Evolutionary conservation across 92 coral and sea anemone species (phyloP).

Genomic region (Parazoanthus darwini): DNA sequence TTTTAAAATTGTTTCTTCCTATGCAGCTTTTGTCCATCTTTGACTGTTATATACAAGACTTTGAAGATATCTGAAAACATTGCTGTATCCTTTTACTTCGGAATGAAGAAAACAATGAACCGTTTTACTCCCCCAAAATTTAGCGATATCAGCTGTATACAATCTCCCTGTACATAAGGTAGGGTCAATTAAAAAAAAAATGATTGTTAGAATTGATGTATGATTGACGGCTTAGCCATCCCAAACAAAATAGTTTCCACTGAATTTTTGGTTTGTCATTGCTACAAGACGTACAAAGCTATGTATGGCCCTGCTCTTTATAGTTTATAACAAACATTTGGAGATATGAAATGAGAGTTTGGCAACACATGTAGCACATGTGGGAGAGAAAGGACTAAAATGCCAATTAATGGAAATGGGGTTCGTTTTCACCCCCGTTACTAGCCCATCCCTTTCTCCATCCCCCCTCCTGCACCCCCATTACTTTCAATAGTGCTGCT

Average conservation of each 20-base stretch:
- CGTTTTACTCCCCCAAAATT: background rate
- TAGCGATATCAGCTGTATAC: too few species aligned
- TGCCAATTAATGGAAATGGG: too few species aligned
- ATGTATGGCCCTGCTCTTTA: background rate
- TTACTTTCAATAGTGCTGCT: background rate
- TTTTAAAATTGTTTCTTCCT: background rate
- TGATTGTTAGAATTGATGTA: background rate
- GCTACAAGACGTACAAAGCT: background rate
- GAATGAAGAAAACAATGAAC: background rate
- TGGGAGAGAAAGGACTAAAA: too few species aligned
- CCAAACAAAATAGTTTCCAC: too few species aligned
- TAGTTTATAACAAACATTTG: too few species aligned
- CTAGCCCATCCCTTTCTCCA: background rate
- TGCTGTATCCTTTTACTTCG: constrained; percentile 52
- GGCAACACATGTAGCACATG: background rate
- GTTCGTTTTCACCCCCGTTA: background rate
- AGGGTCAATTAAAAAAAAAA: too few species aligned
- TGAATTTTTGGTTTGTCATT: too few species aligned
- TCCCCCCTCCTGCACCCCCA: background rate
- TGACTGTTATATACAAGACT: constrained; percentile 58
- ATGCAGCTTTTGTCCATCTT: constrained; percentile 60
- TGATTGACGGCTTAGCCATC: too few species aligned
- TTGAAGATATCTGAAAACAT: constrained; percentile 56
- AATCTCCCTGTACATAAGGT: background rate
- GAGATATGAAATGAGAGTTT: background rate